These are phyloP conservation scores for Helobdella robusta DNA, from an alignment of 2,888 invertebrate genomes.

Conservation along the genomic window DNA sequence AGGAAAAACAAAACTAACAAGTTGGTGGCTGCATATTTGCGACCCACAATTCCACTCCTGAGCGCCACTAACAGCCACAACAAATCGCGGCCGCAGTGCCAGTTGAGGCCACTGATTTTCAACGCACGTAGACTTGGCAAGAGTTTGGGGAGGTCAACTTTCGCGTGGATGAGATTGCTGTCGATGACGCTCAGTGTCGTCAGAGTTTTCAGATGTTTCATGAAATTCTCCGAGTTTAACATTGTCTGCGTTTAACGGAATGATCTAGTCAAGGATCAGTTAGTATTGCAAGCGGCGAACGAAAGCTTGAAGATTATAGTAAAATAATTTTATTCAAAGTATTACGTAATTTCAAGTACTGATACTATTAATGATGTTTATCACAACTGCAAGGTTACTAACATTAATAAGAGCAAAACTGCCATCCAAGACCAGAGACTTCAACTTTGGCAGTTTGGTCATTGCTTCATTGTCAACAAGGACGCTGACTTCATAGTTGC, in stretches of 20 bases:
- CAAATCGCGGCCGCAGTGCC: background rate
- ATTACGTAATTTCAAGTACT: background rate
- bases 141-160: background rate
- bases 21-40: background rate
- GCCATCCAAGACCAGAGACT: background rate
- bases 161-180: background rate
- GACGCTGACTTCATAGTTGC: background rate
- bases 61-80: slow-evolving; percentile 6
- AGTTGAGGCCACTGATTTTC: slow-evolving; percentile 8
- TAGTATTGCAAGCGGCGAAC: background rate
- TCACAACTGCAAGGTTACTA: no score
- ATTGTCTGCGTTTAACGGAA: background rate
- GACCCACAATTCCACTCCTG: slow-evolving; percentile 2
- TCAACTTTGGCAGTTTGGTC: background rate
- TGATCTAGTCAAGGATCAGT: background rate
- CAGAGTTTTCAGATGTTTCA: slow-evolving; percentile 3
- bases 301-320: background rate
- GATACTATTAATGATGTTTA: no score
- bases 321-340: background rate
- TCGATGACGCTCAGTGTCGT: slow-evolving; percentile 7
- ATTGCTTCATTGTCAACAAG: background rate
- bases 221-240: background rate
- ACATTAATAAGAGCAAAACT: background rate
- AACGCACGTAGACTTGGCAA: slow-evolving; percentile 3
- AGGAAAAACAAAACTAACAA: no score